phyloP scores from a whole-genome alignment of 1,140 invertebrate species.

The Sipha flava region DNA sequence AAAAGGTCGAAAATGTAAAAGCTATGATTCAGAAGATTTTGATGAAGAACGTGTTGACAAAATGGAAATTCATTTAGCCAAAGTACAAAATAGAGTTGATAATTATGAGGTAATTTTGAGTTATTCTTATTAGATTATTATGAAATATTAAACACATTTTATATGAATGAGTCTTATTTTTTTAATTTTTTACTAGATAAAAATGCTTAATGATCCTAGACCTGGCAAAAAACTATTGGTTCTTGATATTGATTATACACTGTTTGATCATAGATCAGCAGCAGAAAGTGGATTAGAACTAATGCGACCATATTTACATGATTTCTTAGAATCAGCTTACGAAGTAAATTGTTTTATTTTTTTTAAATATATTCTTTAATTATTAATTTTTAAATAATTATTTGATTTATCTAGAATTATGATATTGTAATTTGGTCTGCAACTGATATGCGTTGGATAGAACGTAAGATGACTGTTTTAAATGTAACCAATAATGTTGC shows the following conservation, averaged over 20 bases:
- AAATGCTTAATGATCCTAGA: conserved; percentile 69
- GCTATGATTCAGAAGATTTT: conserved; percentile 61
- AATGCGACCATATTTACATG: conserved; percentile 91
- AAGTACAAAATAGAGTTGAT: conserved; percentile 74
- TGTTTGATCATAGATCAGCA: conserved; percentile 88
- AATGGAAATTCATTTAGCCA: conserved; percentile 52
- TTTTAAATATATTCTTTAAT: neutral
- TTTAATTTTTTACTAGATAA: conserved; percentile 50
- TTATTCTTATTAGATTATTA: neutral
- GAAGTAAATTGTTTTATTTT: conserved; percentile 48
- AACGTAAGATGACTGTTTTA: conserved; percentile 91
- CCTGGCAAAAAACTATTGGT: conserved; percentile 83
- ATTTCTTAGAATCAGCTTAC: conserved; percentile 88
- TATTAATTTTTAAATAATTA: neutral
- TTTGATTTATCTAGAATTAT: conserved; percentile 50
- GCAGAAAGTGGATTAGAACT: conserved; percentile 81
- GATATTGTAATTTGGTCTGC: conserved; percentile 91
- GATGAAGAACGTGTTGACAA: conserved; percentile 79
- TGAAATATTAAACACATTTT: neutral
- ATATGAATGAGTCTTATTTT: neutral
- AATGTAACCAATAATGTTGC: conserved; percentile 71
- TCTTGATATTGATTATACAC: conserved; percentile 92
- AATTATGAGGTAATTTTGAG: conserved; percentile 53
- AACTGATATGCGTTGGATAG: conserved; percentile 96
- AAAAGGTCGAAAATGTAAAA: conserved; percentile 25